Conservation (phyloP, 2,888 invertebrate genomes). For the Masnerella sp. region DNA sequence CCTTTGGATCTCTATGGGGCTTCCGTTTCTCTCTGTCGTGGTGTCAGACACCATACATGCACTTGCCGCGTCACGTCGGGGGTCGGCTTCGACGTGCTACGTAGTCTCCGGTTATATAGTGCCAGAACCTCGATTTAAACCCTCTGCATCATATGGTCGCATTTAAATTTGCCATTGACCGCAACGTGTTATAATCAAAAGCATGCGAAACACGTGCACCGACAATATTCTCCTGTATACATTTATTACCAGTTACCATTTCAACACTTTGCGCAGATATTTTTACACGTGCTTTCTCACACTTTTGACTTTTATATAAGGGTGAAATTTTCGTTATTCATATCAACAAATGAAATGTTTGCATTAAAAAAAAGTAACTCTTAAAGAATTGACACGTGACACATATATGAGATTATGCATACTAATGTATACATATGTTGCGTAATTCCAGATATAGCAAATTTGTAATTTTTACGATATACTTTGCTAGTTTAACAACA, state of each 20-base stretch:
- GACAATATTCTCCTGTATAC: conserved; percentile 44
- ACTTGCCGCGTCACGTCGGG: conserved; percentile 66
- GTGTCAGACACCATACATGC: conserved; percentile 64
- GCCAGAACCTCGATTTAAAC: conserved; percentile 66
- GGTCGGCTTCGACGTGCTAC: conserved; percentile 32
- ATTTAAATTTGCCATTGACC: conserved; percentile 71
- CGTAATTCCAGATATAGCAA: no score
- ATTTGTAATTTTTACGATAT: no score
- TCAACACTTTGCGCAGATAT: conserved; percentile 16
- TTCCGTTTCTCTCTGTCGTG: conserved; percentile 59
- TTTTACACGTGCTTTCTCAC: not conserved
- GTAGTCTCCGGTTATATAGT: conserved; percentile 47
- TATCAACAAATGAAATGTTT: no score
- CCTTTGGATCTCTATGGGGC: conserved; percentile 68
- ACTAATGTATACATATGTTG: no score
- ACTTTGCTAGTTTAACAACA: no score
- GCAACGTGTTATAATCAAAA: conserved; percentile 65
- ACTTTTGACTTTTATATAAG: not conserved
- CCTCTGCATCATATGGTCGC: conserved; percentile 72
- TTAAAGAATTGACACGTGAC: no score
- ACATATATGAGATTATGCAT: no score
- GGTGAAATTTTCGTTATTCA: no score
- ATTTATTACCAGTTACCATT: conserved; percentile 34
- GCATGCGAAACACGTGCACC: conserved; percentile 52
- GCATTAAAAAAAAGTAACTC: no score